A percentile compares a stretch with the other conserved stretches of the same genome.
These are phyloP conservation scores for Capreolus pygargus DNA, from an alignment of 2,113 vertebrate species.

Conservation along the genomic window DNA sequence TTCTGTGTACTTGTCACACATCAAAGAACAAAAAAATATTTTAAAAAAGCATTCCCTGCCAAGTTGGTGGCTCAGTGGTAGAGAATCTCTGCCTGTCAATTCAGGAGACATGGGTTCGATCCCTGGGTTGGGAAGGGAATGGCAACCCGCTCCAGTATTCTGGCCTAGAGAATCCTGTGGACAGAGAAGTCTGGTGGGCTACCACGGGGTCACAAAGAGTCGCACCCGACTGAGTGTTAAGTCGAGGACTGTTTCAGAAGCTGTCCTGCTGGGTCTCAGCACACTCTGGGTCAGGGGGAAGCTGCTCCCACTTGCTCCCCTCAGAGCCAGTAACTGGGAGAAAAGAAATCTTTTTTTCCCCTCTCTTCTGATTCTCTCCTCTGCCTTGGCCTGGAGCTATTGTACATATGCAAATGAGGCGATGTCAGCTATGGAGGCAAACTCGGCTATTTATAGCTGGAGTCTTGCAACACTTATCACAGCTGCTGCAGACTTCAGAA, in stretches of 20 bases:
- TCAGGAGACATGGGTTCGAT: not conserved
- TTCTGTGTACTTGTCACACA: not conserved
- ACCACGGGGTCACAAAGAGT: not conserved
- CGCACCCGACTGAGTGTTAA: not conserved
- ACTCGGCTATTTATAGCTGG: slow-evolving; percentile 84
- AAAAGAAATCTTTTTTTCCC: slow-evolving; percentile 75
- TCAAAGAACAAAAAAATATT: not conserved
- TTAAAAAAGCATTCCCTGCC: not conserved
- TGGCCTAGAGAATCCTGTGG: not conserved
- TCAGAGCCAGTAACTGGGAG: slow-evolving; percentile 71
- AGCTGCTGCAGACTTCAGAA: slow-evolving; percentile 82
- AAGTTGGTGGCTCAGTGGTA: not conserved
- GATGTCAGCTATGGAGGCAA: slow-evolving; percentile 77
- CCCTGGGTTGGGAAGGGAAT: not conserved
- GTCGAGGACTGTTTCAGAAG: not conserved
- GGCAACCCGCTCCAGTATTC: not conserved
- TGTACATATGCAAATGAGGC: slow-evolving; percentile 84
- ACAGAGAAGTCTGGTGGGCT: not conserved
- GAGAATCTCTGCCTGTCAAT: not conserved
- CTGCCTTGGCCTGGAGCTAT: slow-evolving; percentile 82
- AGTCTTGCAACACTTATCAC: slow-evolving; percentile 83
- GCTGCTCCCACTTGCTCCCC: slow-evolving; percentile 46
- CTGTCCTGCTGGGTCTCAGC: not conserved
- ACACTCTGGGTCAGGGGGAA: not conserved
- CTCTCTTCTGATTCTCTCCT: not conserved